Evolutionary conservation across 2,888 invertebrate genomes (phyloP).

Genomic region (Reticulitermes lucifugus): DNA sequence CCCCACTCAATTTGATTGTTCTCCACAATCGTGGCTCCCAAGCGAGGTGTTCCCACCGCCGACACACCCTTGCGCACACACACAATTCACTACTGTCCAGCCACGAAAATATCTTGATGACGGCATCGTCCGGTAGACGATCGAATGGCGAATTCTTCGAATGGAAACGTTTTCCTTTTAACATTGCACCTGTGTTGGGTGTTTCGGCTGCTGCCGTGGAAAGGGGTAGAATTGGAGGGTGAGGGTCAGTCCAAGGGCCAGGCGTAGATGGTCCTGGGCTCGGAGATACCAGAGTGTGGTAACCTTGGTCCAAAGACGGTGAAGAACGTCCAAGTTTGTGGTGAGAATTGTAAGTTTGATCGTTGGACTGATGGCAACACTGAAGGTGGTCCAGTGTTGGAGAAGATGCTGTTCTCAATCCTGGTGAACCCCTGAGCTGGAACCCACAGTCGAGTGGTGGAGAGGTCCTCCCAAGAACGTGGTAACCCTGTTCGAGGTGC

Average conservation of each 20-base stretch:
- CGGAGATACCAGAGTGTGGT: slow-evolving; percentile 79
- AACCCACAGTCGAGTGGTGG: slow-evolving; percentile 58
- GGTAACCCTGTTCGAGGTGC: slow-evolving; percentile 42
- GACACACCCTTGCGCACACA: slow-evolving; percentile 79
- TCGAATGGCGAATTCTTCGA: slow-evolving; percentile 64
- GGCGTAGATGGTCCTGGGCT: slow-evolving; percentile 65
- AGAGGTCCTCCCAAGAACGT: slow-evolving; percentile 49
- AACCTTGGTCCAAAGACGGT: slow-evolving; percentile 83
- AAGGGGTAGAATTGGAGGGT: slow-evolving; percentile 50
- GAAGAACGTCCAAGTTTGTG: slow-evolving; percentile 65
- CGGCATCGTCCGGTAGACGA: slow-evolving; percentile 74
- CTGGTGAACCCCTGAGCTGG: slow-evolving; percentile 52
- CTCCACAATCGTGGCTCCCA: slow-evolving; percentile 85
- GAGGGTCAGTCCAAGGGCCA: slow-evolving; percentile 58
- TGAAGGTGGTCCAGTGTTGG: slow-evolving; percentile 54
- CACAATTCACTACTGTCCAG: slow-evolving; percentile 79
- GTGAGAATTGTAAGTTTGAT: slow-evolving; percentile 46
- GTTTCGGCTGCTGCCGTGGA: slow-evolving; percentile 50
- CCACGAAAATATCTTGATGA: slow-evolving; percentile 78
- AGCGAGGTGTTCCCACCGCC: slow-evolving; percentile 79
- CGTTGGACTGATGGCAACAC: slow-evolving; percentile 42
- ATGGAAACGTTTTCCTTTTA: slow-evolving; percentile 62
- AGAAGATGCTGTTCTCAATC: slow-evolving; percentile 54
- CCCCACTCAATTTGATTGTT: slow-evolving; percentile 73
- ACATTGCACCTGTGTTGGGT: slow-evolving; percentile 52